Conservation (phyloP, 2,797 vertebrate genomes). For the Hemibagrus guttatus region DNA sequence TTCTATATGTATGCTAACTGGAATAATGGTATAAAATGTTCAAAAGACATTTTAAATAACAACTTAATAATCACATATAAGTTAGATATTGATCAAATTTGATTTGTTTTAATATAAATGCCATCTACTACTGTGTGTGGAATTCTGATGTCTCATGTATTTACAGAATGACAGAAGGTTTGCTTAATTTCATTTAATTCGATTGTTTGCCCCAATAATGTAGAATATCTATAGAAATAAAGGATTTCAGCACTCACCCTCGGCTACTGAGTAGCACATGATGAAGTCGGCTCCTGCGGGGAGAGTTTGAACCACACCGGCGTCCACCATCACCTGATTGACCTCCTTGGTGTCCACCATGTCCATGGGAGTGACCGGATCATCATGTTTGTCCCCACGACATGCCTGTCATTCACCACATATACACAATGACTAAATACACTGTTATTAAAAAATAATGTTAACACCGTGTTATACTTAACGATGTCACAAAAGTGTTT, state of each 20-base stretch:
- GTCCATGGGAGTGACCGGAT: constrained; percentile 70
- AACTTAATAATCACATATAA: not conserved
- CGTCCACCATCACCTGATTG: constrained; percentile 72
- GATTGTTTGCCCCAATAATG: not conserved
- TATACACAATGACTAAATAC: not conserved
- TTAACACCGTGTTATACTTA: not conserved
- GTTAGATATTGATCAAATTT: not conserved
- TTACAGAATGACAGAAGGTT: not conserved
- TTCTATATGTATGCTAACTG: not conserved
- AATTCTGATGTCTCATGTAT: not conserved
- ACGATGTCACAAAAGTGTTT: not conserved
- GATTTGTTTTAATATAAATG: not conserved
- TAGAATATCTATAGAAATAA: not conserved
- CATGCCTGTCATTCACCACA: constrained; percentile 71
- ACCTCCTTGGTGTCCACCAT: constrained; percentile 36
- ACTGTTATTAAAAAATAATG: not conserved
- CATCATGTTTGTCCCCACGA: constrained; percentile 78
- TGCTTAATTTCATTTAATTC: not conserved
- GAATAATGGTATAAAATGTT: not conserved
- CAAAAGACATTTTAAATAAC: not conserved
- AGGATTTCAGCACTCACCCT: constrained; percentile 63
- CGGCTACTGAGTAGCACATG: constrained; percentile 85
- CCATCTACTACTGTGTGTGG: not conserved
- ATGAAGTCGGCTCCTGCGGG: constrained; percentile 83
- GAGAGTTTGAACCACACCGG: constrained; percentile 71